Evolutionary conservation across 1,140 invertebrate species (phyloP).

Genomic region (Drosophila parabipectinata): DNA sequence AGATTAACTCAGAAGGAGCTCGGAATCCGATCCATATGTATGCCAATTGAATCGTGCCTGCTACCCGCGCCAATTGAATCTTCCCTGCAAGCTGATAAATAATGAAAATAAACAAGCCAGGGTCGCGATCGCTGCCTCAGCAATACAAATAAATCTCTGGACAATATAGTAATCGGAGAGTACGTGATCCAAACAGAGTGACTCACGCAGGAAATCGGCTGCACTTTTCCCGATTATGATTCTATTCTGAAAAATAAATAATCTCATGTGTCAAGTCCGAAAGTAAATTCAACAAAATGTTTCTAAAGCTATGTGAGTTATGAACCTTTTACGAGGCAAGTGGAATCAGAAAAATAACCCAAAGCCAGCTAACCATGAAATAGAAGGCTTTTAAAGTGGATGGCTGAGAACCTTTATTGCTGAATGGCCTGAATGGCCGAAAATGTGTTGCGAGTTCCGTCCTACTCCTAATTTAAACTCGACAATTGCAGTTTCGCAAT

Average conservation of each 20-base stretch:
- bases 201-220: not conserved
- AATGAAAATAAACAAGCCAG: slow-evolving; percentile 12
- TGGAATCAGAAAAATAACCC: not conserved
- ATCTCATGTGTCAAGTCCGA: too few species aligned
- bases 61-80: slow-evolving; percentile 6
- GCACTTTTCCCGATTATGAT: slow-evolving; percentile 27
- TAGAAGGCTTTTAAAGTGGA: not conserved
- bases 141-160: not conserved
- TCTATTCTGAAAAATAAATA: slow-evolving; percentile 34
- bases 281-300: too few species aligned
- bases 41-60: too few species aligned
- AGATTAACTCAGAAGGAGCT: not conserved
- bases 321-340: not conserved
- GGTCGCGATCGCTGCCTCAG: not conserved
- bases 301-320: not conserved
- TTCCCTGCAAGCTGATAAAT: slow-evolving; percentile 14
- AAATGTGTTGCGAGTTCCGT: not conserved
- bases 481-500: not conserved
- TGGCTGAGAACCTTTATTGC: not conserved
- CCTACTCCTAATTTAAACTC: not conserved
- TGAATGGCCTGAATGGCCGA: not conserved
- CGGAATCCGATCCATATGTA: too few species aligned
- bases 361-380: not conserved
- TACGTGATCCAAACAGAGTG: not conserved
- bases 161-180: not conserved